A percentile compares a stretch with the other conserved stretches of the same genome.
Evolutionary conservation across 2,113 vertebrate species (phyloP).

Genomic region (Vidua macroura): DNA sequence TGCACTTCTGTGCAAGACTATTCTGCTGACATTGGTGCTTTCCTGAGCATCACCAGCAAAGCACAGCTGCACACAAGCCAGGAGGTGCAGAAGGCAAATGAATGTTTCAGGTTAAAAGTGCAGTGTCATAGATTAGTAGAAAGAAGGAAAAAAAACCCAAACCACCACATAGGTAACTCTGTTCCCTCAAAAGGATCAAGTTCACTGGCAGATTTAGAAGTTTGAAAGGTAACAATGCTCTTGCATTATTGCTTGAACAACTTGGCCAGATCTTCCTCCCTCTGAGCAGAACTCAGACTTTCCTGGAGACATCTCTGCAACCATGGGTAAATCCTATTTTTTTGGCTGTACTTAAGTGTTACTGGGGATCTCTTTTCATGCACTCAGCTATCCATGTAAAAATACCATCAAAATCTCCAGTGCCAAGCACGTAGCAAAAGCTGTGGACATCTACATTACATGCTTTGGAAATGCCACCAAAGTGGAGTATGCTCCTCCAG

Average conservation of each 20-base stretch:
- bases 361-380: neutral
- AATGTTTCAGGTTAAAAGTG: neutral
- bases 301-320: neutral
- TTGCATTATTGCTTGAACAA: neutral
- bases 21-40: neutral
- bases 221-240: neutral
- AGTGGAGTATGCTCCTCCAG: neutral
- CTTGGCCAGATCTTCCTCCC: neutral
- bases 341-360: neutral
- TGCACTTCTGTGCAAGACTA: neutral
- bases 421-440: neutral
- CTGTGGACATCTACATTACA: neutral
- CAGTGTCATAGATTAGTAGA: rapidly evolving
- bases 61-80: neutral
- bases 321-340: neutral
- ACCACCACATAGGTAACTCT: neutral
- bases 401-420: neutral
- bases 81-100: neutral
- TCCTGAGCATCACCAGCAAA: neutral
- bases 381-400: neutral
- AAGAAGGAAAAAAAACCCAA: neutral
- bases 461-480: neutral
- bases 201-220: neutral
- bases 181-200: neutral
- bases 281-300: neutral